Evolutionary conservation across 1,140 invertebrate species (phyloP), one percentile per base, ranked within the genome.

Genomic region (Drosophila neocordata): DNA sequence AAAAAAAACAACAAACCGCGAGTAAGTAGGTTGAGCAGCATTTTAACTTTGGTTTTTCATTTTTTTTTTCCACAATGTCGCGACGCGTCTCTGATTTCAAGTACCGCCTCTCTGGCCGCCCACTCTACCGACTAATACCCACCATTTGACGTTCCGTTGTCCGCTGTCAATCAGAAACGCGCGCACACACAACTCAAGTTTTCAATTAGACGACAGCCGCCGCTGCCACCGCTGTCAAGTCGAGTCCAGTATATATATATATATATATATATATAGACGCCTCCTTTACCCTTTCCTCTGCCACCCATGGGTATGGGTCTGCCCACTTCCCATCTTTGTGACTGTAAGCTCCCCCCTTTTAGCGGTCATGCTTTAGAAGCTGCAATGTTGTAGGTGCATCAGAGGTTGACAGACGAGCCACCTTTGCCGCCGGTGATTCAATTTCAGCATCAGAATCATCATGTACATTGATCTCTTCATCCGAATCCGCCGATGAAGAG

Each of bases 361-460:
- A 89, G 52, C 82, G 89, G 78, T 91, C 90, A 80, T 91, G 90
- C 77, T 91, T 91, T 80, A 89, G 84, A 57, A 91, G 84, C 68
- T 91, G 90, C 76, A 91, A 18, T 53, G 87, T 84, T 20, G 63
- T 58, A 55, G 78, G 73, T 70, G 73, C 79, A 77, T 89, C 83
- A 58, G 82, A 83, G 78, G 82, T 77, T 88, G 79, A 89, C 87
- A 89, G 66, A 63, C 82, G 82, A 57, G 70, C 63, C 84, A 83
- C 83, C 68, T 88, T 77, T 63, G 77, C 79, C 71, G 87, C 71
- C 56, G 79, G 72, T 79, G 83, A 73, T 65, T 89, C 84, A 48
- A 84, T 87, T 89, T 89, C 90, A 80, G 77, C 73, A 44, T 93
- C 93, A 20, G 94, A 94, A 35, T 95, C 95, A 71, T 96, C 95